A percentile compares a stretch with the other conserved stretches of the same genome.
Evolutionary conservation across 30 jellyfish, hydroid and myxozoan genomes (phyloP).

Genomic region (Aurelia sp.): DNA sequence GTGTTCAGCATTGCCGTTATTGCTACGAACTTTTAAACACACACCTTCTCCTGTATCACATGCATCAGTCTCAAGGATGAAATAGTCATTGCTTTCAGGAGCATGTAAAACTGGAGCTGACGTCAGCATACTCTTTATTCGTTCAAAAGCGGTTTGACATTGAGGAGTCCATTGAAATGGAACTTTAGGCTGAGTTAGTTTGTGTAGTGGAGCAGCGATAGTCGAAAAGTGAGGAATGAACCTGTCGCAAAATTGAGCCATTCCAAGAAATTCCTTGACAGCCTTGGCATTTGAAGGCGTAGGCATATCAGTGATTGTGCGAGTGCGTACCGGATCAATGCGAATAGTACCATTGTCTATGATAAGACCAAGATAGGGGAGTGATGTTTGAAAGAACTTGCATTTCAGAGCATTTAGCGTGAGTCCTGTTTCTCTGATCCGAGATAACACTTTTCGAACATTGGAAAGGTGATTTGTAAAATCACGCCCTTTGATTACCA

Average conservation of each 20-base stretch:
- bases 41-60: slow-evolving; percentile 36
- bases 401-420: slow-evolving; percentile 18
- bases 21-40: slow-evolving; percentile 14
- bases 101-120: slow-evolving; percentile 41
- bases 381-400: not conserved
- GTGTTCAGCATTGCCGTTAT: not conserved
- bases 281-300: slow-evolving; percentile 11
- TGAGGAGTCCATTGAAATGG: slow-evolving; percentile 17
- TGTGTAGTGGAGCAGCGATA: too few species aligned
- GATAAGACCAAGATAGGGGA: not conserved
- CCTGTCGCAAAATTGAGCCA: slow-evolving; percentile 24
- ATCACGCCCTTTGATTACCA: too few species aligned
- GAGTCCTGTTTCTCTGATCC: slow-evolving; percentile 11
- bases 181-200: too few species aligned
- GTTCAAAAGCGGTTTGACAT: slow-evolving; percentile 36
- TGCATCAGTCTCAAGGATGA: slow-evolving; percentile 41
- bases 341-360: not conserved
- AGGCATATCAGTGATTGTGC: not conserved
- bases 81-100: slow-evolving; percentile 21
- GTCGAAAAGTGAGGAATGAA: slow-evolving; percentile 6
- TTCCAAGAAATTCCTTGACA: slow-evolving; percentile 24
- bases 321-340: too few species aligned
- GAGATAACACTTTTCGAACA: not conserved
- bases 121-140: not conserved
- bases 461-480: too few species aligned